A percentile compares a stretch with the other conserved stretches of the same genome.
Conservation (phyloP, 37 sponge, comb jelly and placozoan species). For the Axinella damicornis region DNA sequence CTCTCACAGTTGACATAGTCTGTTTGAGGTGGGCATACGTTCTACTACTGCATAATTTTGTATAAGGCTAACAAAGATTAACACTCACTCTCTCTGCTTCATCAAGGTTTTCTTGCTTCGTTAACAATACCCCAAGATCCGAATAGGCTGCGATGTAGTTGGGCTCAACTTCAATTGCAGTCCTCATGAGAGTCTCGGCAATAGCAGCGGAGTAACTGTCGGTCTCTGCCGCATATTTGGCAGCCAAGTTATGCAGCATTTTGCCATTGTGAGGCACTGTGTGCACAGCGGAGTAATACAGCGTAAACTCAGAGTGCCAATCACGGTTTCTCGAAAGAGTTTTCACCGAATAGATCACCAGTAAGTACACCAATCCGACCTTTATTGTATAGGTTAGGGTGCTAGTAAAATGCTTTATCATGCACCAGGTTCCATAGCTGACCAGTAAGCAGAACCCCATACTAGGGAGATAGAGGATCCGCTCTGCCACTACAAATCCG, state of each 20-base stretch:
- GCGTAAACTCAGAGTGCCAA: slow-evolving; percentile 63
- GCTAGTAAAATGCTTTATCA: neutral
- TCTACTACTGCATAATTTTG: no score
- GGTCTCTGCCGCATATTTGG: slow-evolving; percentile 58
- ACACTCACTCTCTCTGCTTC: slow-evolving; percentile 78
- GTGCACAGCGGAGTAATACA: slow-evolving; percentile 72
- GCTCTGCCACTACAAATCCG: slow-evolving; percentile 92
- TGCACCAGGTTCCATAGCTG: neutral
- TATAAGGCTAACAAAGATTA: neutral
- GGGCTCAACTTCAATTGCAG: slow-evolving; percentile 58
- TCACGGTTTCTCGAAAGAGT: slow-evolving; percentile 78
- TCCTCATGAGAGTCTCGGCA: slow-evolving; percentile 76
- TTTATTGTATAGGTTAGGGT: neutral
- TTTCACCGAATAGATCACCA: slow-evolving; percentile 57
- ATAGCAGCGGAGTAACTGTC: slow-evolving; percentile 30
- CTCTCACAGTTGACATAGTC: no score
- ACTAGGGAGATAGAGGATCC: slow-evolving; percentile 93
- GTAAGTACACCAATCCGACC: slow-evolving; percentile 9
- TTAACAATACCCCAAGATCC: slow-evolving; percentile 83
- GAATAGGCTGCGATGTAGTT: slow-evolving; percentile 73
- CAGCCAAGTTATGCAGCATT: slow-evolving; percentile 73
- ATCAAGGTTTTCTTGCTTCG: slow-evolving; percentile 43
- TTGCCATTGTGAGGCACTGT: slow-evolving; percentile 72
- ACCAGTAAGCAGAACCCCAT: slow-evolving; percentile 56
- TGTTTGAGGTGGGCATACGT: no score